Evolutionary conservation across 2,797 vertebrate species (phyloP).

Genomic region (Fratercula arctica): DNA sequence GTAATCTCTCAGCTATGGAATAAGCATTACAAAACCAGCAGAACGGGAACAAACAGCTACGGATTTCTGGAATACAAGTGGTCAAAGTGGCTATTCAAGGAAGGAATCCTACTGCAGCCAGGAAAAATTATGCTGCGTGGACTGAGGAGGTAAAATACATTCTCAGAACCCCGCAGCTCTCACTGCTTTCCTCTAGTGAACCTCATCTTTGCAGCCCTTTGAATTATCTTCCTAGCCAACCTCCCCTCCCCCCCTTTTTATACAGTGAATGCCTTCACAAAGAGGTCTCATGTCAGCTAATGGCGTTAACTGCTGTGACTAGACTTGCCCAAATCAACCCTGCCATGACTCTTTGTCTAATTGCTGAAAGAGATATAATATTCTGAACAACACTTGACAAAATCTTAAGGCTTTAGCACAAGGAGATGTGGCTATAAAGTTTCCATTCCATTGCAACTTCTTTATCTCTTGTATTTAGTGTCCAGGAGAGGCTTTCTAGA

Average conservation of each 20-base stretch:
- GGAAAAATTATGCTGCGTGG: neutral
- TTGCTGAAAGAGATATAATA: neutral
- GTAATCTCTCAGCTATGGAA: neutral
- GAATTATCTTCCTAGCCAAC: neutral
- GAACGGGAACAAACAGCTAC: neutral
- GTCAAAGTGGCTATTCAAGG: neutral
- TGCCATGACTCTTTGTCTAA: neutral
- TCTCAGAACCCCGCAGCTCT: neutral
- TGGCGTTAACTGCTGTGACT: neutral
- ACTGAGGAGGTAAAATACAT: neutral
- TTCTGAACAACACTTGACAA: neutral
- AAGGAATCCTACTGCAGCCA: neutral
- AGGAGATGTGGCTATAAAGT: neutral
- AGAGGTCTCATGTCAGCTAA: neutral
- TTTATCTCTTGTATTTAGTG: neutral
- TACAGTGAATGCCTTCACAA: neutral
- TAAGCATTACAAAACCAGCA: neutral
- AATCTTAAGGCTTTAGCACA: neutral
- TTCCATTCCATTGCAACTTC: neutral
- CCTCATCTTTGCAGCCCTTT: constrained; percentile 7
- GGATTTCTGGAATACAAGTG: neutral
- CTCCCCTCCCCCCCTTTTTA: neutral
- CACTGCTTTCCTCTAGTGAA: neutral
- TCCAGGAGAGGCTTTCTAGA: neutral
- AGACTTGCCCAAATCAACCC: neutral